These are phyloP conservation scores for Anser brachyrhynchus DNA, from an alignment of 2,113 vertebrate genomes.

Conservation along the genomic window DNA sequence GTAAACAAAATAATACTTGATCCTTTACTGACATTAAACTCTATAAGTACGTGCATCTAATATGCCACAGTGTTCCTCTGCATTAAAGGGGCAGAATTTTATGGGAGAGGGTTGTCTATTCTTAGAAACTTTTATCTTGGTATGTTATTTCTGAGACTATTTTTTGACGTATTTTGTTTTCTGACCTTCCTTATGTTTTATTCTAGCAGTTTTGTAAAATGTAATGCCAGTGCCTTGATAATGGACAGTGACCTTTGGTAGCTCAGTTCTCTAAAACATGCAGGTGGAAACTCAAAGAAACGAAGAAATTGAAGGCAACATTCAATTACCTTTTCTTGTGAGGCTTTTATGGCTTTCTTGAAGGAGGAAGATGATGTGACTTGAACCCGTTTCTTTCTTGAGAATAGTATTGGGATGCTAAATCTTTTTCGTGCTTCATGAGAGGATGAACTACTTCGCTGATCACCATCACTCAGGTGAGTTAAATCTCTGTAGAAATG, in stretches of 20 bases:
- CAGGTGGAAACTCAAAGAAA: neutral
- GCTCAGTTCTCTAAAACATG: neutral
- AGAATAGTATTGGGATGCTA: conserved; percentile 65
- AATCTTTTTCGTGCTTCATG: rapidly evolving
- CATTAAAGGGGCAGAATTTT: neutral
- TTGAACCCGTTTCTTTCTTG: neutral
- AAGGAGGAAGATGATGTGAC: conserved; percentile 42
- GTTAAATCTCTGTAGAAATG: conserved; percentile 73
- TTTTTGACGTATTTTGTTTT: neutral
- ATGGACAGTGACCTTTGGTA: neutral
- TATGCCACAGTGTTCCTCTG: neutral
- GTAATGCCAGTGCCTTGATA: neutral
- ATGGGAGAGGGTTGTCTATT: neutral
- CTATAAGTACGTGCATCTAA: neutral
- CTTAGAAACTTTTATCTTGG: neutral
- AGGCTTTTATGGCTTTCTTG: conserved; percentile 80
- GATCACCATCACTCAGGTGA: neutral
- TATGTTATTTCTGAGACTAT: neutral
- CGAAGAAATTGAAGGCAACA: neutral
- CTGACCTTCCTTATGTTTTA: neutral
- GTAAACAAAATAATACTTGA: neutral
- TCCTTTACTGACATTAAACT: neutral
- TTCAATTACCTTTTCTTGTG: conserved; percentile 78
- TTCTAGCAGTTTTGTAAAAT: neutral
- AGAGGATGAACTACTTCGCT: rapidly evolving